Percentiles rank a stretch among this genome's conserved stretches.
phyloP scores from a whole-genome alignment of 2,888 invertebrate species.

The Andrena hattorfiana region DNA sequence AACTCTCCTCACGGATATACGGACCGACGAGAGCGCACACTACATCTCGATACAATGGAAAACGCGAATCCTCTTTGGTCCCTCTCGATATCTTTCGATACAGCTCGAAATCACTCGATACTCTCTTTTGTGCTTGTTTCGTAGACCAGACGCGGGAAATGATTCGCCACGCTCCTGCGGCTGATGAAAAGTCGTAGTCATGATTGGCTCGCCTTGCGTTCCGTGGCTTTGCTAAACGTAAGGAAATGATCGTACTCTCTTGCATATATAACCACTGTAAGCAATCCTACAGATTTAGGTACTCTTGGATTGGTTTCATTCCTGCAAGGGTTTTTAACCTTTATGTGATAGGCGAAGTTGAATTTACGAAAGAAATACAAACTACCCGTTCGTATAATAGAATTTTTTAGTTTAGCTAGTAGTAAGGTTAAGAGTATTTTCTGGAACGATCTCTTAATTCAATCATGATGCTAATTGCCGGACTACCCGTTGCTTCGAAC shows the following conservation, averaged over 20 bases:
- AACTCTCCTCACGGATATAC: conserved; percentile 65
- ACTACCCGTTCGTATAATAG: too few species aligned
- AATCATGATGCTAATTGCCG: too few species aligned
- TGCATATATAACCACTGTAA: not conserved
- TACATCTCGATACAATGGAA: conserved; percentile 64
- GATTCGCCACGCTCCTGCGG: conserved; percentile 26
- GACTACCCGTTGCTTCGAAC: too few species aligned
- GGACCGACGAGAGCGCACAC: conserved; percentile 35
- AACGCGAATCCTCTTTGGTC: conserved; percentile 60
- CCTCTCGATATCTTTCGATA: conserved; percentile 50
- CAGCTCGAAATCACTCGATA: conserved; percentile 46
- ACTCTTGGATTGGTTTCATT: too few species aligned
- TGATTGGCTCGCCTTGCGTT: conserved; percentile 42
- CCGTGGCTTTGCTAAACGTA: conserved; percentile 8
- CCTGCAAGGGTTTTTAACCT: too few species aligned
- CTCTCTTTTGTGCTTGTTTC: conserved; percentile 49
- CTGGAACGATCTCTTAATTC: too few species aligned
- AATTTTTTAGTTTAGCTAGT: too few species aligned
- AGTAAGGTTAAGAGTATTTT: too few species aligned
- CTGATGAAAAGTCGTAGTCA: conserved; percentile 49
- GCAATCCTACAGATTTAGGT: not conserved
- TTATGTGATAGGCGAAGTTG: too few species aligned
- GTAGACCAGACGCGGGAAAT: conserved; percentile 40
- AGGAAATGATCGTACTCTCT: not conserved
- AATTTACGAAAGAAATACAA: too few species aligned